Evolutionary conservation across 2,888 invertebrate genomes (phyloP), one percentile per base, ranked within the genome.

Genomic region (Lacanobia oleracea): DNA sequence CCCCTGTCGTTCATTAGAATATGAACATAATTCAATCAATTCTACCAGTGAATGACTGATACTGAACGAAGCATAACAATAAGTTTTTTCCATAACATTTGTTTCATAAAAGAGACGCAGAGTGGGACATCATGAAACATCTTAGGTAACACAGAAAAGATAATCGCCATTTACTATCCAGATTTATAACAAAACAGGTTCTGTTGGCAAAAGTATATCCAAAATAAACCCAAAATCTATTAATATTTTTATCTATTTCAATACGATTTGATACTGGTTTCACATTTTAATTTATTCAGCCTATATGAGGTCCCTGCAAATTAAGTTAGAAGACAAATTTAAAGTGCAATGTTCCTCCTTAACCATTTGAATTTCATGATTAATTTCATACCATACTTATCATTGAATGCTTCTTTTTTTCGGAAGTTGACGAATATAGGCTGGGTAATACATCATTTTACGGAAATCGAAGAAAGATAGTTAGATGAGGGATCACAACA

Each of bases 181-280:
- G 27, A 72, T 77, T 81, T 77, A 60, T 51, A 67, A 67, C 33
- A 68, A 77, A 76, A 76, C 50, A 14, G 1, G 43, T 51, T 56
- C 51, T 56, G 33, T 77, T 68, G 72, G 61, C 56, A 81, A 79
- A 81, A 72, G 67, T 72, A 66, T 45, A 48, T 69, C 48, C n/a
- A 77, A 79, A 66, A 67, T 72, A 48, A 23, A 68, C 68, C 51
- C 45, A 79, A 81, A 79, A 71, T 48, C 70, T 56, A 43, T 61
- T 62, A 18, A 37, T 67, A 67, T 53, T 7, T 60, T 40, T 1
- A 18, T 43, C 0, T 14, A 37, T 62, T 56, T 64, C 43, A 23
- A 23, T 45, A 59, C 53, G 59, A 63, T 72, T 60, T 77, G 68
- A 68, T 72, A 61, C 61, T 83, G 77, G n/a, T n/a, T n/a, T n/a